A percentile compares a stretch with the other conserved stretches of the same genome.
Conservation (phyloP, 1,140 invertebrate species). For the Cherax quadricarinatus region DNA sequence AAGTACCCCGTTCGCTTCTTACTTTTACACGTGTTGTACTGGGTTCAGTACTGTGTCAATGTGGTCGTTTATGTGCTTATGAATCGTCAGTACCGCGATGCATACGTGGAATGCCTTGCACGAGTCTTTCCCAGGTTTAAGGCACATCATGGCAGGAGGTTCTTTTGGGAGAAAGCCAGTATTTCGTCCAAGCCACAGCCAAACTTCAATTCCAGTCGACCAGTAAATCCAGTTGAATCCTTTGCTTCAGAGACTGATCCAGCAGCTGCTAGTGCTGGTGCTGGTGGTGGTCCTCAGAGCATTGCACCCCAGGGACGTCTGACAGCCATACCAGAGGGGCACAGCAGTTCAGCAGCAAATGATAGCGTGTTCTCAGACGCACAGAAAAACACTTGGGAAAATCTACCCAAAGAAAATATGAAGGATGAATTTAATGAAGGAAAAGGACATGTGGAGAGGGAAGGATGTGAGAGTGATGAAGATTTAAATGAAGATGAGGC, state of each 20-base stretch:
- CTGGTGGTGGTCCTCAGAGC: background rate
- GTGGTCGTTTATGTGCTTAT: constrained; percentile 59
- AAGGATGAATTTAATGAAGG: background rate
- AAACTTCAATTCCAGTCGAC: background rate
- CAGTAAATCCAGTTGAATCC: constrained; percentile 21
- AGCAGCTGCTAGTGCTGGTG: background rate
- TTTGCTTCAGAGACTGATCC: constrained; percentile 44
- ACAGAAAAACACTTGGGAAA: constrained; percentile 17
- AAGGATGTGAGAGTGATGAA: constrained; percentile 7
- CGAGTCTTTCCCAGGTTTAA: constrained; percentile 48
- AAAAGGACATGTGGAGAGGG: background rate
- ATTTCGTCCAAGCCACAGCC: constrained; percentile 47
- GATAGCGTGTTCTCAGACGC: constrained; percentile 61
- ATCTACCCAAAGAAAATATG: background rate
- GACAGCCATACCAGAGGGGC: constrained; percentile 50
- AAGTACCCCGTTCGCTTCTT: constrained; percentile 45
- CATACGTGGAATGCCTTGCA: constrained; percentile 57
- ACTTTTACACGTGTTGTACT: constrained; percentile 56
- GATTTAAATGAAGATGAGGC: background rate
- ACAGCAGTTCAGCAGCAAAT: constrained; percentile 62
- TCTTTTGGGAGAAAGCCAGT: constrained; percentile 62
- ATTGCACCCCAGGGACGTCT: background rate
- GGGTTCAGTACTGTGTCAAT: constrained; percentile 65
- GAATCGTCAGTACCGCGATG: constrained; percentile 67
- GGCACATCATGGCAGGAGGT: constrained; percentile 53